phyloP scores from a whole-genome alignment of 2,888 invertebrate genomes.

The Microdon myrmicae region DNA sequence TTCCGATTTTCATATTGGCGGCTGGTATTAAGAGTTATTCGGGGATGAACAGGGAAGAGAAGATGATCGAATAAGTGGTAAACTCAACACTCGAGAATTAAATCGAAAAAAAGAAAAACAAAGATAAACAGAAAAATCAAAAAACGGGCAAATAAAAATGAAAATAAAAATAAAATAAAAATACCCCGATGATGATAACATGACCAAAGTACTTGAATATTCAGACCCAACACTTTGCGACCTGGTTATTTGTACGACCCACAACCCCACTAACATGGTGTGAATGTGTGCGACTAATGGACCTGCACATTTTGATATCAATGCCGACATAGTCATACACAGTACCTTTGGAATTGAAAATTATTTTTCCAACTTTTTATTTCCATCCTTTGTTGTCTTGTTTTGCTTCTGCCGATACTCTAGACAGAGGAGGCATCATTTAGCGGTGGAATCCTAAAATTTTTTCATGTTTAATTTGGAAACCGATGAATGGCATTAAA shows the following conservation, averaged over 20 bases:
- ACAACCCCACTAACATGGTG: too few relatives aligned
- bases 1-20: conserved; percentile 40
- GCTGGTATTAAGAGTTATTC: conserved; percentile 1
- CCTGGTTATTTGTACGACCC: too few relatives aligned
- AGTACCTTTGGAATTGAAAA: too few relatives aligned
- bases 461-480: conserved; percentile 47
- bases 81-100: conserved; percentile 41
- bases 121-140: conserved; percentile 43
- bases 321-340: too few relatives aligned
- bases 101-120: conserved; percentile 21
- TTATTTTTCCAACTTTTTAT: conserved; percentile 7
- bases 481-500: conserved; percentile 33
- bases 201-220: conserved; percentile 39
- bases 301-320: too few relatives aligned
- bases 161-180: conserved; percentile 9
- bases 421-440: conserved; percentile 1
- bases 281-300: too few relatives aligned
- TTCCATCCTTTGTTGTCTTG: conserved; percentile 1
- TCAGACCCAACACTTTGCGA: conserved; percentile 14
- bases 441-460: conserved; percentile 44
- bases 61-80: conserved; percentile 40
- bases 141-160: conserved; percentile 33
- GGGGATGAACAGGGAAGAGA: conserved; percentile 21
- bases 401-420: conserved; percentile 6
- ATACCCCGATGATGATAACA: conserved; percentile 44